Conservation (phyloP, 1,140 invertebrate genomes). For the Aphelenchoides avenae region DNA sequence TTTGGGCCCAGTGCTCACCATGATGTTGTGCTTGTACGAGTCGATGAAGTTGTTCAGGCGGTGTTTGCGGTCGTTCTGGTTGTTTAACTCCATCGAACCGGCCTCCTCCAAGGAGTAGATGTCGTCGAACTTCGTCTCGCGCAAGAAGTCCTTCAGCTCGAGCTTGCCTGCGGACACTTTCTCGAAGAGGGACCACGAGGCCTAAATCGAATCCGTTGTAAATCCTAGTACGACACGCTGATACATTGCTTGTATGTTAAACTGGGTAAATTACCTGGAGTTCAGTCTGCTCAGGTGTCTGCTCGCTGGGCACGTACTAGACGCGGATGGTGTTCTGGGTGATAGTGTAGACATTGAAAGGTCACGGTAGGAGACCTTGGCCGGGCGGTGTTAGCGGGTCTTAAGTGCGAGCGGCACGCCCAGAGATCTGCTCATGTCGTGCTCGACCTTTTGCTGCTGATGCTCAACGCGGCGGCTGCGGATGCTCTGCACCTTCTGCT, state of each 20-base stretch:
- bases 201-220: too few relatives aligned
- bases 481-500: constrained; percentile 13
- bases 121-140: too few relatives aligned
- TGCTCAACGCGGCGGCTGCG: constrained; percentile 19
- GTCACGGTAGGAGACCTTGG: too few relatives aligned
- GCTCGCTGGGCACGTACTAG: constrained; percentile 5
- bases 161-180: constrained; percentile 2
- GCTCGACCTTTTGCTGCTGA: constrained; percentile 5
- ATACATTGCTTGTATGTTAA: too few relatives aligned
- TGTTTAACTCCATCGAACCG: constrained; percentile 12
- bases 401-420: too few relatives aligned
- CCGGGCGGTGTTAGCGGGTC: too few relatives aligned
- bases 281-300: constrained; percentile 5
- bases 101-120: too few relatives aligned
- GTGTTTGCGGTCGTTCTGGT: not conserved
- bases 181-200: constrained; percentile 2
- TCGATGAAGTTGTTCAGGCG: not conserved
- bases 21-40: constrained; percentile 6
- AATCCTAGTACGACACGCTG: too few relatives aligned
- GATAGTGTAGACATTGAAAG: constrained; percentile 16
- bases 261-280: constrained; percentile 1
- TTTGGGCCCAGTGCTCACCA: constrained; percentile 8
- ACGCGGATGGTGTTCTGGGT: constrained; percentile 24
- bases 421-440: constrained; percentile 3
- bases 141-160: too few relatives aligned